These are phyloP conservation scores for Danio jaintianensis DNA, from an alignment of 2,797 vertebrate species.

Conservation along the genomic window DNA sequence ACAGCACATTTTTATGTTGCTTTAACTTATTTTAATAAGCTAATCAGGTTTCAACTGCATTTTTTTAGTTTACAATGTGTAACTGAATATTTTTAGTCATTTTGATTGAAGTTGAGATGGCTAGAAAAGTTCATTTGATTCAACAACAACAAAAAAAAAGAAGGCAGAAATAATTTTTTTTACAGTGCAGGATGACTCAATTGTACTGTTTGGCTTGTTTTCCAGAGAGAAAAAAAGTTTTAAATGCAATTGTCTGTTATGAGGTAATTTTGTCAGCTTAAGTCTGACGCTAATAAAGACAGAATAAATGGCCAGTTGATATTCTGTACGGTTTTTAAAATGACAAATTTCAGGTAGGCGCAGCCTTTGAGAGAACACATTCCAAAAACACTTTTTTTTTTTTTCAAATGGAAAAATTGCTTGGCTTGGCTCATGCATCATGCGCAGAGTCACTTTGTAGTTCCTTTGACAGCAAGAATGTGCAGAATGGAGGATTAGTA, in stretches of 20 bases:
- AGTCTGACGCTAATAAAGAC: background rate
- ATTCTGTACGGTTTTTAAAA: background rate
- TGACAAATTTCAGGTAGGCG: background rate
- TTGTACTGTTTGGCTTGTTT: background rate
- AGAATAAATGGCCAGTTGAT: background rate
- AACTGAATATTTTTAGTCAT: too few species aligned
- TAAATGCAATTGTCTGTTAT: background rate
- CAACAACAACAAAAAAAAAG: too few species aligned
- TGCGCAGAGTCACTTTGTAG: background rate
- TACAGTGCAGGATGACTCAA: background rate
- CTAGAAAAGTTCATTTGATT: too few species aligned
- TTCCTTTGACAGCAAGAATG: constrained; percentile 40
- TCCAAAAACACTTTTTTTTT: background rate
- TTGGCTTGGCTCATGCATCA: background rate
- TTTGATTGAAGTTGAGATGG: too few species aligned
- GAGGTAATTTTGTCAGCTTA: background rate
- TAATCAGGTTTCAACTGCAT: too few species aligned
- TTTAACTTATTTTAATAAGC: too few species aligned
- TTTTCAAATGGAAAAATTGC: constrained; percentile 18
- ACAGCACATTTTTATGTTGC: too few species aligned
- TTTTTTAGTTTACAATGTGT: too few species aligned
- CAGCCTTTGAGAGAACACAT: background rate
- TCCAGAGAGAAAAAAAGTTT: background rate
- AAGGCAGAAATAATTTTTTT: too few species aligned
- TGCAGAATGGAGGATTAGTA: constrained; percentile 23